Conservation (phyloP, 2,113 vertebrate species). For the Lonchura striata region DNA sequence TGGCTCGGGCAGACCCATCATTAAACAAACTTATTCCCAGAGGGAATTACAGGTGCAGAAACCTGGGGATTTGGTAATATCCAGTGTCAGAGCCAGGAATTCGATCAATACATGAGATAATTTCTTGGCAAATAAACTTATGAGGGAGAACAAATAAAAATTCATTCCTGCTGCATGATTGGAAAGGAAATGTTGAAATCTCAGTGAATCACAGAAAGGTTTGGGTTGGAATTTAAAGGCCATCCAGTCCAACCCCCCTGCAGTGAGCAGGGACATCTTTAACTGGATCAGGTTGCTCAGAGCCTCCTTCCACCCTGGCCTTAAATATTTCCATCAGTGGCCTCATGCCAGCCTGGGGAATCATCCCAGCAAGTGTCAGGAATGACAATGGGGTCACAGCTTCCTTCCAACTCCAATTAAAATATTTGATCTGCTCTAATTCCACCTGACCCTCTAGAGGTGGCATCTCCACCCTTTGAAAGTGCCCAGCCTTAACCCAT, state of each 20-base stretch:
- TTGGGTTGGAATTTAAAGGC: background rate
- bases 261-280: background rate
- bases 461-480: background rate
- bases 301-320: background rate
- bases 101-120: background rate
- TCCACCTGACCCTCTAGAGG: background rate
- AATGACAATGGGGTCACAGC: background rate
- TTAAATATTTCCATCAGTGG: background rate
- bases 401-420: background rate
- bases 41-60: background rate
- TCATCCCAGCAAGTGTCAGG: background rate
- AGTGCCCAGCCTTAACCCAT: background rate
- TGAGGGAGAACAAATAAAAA: background rate
- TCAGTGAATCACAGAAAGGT: background rate
- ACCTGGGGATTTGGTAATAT: background rate
- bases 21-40: background rate
- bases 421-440: background rate
- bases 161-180: rapidly evolving
- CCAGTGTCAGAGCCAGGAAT: background rate
- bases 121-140: background rate
- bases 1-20: background rate
- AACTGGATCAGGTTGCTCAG: background rate
- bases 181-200: background rate
- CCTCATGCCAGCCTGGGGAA: background rate
- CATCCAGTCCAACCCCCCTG: background rate